Percentiles rank a stretch among this genome's conserved stretches.
phyloP scores from a whole-genome alignment of 1,140 invertebrate genomes.

The Platorchestia sp. region DNA sequence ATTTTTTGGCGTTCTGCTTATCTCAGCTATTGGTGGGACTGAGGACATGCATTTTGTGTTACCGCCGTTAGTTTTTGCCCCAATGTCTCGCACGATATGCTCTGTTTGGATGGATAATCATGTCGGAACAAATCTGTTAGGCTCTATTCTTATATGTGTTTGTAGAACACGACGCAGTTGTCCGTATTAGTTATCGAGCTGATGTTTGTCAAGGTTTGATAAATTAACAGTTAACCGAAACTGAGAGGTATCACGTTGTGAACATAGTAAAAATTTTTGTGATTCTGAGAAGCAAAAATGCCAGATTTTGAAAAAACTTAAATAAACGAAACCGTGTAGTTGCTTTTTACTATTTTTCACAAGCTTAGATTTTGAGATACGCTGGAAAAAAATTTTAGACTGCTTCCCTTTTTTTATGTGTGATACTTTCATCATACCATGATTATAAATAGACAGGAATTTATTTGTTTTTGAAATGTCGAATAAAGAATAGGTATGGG shows the following conservation, averaged over 20 bases:
- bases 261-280: not conserved
- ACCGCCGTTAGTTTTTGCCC: not conserved
- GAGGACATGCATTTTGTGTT: not conserved
- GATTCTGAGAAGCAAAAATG: too few relatives aligned
- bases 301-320: too few relatives aligned
- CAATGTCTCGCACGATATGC: not conserved
- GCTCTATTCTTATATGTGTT: not conserved
- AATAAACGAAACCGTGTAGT: too few relatives aligned
- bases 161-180: not conserved
- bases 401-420: too few relatives aligned
- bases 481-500: too few relatives aligned
- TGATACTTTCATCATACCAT: too few relatives aligned
- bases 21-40: not conserved
- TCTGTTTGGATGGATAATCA: not conserved
- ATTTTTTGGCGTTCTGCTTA: not conserved
- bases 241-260: not conserved
- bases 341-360: too few relatives aligned
- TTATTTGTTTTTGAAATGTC: too few relatives aligned
- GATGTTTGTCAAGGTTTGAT: not conserved
- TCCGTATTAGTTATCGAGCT: not conserved
- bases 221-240: not conserved
- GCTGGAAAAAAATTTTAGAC: too few relatives aligned
- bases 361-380: too few relatives aligned
- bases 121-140: not conserved
- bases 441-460: too few relatives aligned